These are phyloP conservation scores for Tuberolachnus salignus DNA, from an alignment of 2,888 invertebrate genomes.

Conservation along the genomic window DNA sequence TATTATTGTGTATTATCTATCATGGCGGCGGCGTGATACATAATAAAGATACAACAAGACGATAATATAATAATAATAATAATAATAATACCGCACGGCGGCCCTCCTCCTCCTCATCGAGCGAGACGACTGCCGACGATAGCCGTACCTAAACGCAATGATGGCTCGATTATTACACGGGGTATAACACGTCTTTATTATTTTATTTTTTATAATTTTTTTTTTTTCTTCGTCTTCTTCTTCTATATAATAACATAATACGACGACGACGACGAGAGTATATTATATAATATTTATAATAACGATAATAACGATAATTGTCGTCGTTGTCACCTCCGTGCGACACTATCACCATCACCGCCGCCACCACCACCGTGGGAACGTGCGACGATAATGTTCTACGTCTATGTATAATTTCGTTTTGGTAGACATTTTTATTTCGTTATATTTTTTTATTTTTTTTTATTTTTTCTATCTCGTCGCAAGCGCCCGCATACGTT, in stretches of 20 bases:
- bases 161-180: slow-evolving; percentile 54
- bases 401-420: slow-evolving; percentile 27
- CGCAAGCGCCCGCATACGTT: background rate
- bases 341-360: background rate
- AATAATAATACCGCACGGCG: no score
- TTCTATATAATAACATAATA: slow-evolving; percentile 17
- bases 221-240: background rate
- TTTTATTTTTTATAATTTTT: background rate
- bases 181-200: slow-evolving; percentile 44
- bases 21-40: slow-evolving; percentile 3
- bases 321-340: slow-evolving; percentile 8
- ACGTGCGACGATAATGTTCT: background rate
- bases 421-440: slow-evolving; percentile 48
- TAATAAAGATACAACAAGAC: background rate
- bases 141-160: slow-evolving; percentile 45
- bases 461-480: slow-evolving; percentile 34
- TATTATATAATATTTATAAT: background rate
- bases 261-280: no score
- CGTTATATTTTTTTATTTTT: background rate
- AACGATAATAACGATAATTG: slow-evolving; percentile 15
- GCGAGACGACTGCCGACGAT: background rate
- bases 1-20: slow-evolving; percentile 4
- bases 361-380: slow-evolving; percentile 14
- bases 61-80: no score
- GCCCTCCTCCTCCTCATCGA: no score